Conservation (phyloP, 1,140 invertebrate genomes). For the Drosophila paulistorum region DNA sequence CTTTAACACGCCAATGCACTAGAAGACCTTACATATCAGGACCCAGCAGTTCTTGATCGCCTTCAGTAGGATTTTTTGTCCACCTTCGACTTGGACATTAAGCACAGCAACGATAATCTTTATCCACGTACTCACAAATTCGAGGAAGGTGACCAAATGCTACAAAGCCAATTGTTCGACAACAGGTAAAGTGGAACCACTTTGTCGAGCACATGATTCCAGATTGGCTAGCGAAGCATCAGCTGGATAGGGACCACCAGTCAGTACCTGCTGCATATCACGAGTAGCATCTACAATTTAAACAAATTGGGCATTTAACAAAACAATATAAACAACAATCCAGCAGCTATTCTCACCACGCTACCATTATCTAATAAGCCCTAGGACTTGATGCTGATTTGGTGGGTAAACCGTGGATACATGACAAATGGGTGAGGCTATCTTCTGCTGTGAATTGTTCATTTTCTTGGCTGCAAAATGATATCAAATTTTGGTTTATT, state of each 20-base stretch:
- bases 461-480: no score
- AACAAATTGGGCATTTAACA: not conserved
- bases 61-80: slow-evolving; percentile 82
- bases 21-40: slow-evolving; percentile 91
- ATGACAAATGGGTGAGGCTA: no score
- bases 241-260: slow-evolving; percentile 84
- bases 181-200: slow-evolving; percentile 85
- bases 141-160: slow-evolving; percentile 84
- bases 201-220: slow-evolving; percentile 86
- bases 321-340: not conserved
- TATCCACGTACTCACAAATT: slow-evolving; percentile 79
- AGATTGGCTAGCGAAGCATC: slow-evolving; percentile 85
- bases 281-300: slow-evolving; percentile 85
- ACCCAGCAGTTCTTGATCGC: slow-evolving; percentile 87
- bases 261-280: slow-evolving; percentile 88
- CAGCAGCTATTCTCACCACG: slow-evolving; percentile 83
- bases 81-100: no score
- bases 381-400: no score
- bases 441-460: no score
- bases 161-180: slow-evolving; percentile 86
- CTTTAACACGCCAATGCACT: slow-evolving; percentile 86
- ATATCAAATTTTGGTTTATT: no score
- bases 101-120: no score
- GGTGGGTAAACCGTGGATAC: no score
- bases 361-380: no score